Conservation (phyloP, 2,797 vertebrate species). For the Delichon dasypus region DNA sequence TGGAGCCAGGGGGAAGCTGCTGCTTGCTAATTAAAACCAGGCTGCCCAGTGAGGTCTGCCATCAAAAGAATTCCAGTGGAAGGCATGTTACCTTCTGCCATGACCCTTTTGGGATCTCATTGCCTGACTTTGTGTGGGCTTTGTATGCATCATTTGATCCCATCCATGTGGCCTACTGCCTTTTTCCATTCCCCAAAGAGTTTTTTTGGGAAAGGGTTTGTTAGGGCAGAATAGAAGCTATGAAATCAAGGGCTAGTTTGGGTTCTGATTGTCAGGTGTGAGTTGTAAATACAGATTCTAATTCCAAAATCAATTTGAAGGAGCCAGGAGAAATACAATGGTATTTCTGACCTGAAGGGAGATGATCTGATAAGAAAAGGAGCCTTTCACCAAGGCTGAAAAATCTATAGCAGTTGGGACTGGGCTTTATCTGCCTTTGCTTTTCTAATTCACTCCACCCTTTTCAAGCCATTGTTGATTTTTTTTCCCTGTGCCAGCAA, state of each 20-base stretch:
- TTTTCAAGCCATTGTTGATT: background rate
- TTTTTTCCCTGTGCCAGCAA: background rate
- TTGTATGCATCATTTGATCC: background rate
- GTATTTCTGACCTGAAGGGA: background rate
- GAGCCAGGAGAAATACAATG: background rate
- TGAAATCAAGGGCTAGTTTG: background rate
- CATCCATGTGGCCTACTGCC: background rate
- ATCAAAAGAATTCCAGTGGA: background rate
- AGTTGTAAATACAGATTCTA: background rate
- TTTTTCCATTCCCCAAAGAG: background rate
- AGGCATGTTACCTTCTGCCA: background rate
- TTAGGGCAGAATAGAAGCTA: background rate
- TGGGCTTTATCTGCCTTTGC: slow-evolving; percentile 1
- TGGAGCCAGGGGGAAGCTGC: background rate
- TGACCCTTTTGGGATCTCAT: background rate
- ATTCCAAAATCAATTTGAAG: background rate
- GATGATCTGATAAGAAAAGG: background rate
- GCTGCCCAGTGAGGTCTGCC: background rate
- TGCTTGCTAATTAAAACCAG: slow-evolving; percentile 9
- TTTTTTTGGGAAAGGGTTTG: background rate
- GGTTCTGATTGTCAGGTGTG: background rate
- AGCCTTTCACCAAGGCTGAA: background rate
- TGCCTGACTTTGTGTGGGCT: accelerated
- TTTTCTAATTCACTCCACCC: background rate
- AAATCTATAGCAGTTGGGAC: background rate